These are phyloP conservation scores for Zaprionus africanus DNA, from an alignment of 1,140 invertebrate species.

Conservation along the genomic window DNA sequence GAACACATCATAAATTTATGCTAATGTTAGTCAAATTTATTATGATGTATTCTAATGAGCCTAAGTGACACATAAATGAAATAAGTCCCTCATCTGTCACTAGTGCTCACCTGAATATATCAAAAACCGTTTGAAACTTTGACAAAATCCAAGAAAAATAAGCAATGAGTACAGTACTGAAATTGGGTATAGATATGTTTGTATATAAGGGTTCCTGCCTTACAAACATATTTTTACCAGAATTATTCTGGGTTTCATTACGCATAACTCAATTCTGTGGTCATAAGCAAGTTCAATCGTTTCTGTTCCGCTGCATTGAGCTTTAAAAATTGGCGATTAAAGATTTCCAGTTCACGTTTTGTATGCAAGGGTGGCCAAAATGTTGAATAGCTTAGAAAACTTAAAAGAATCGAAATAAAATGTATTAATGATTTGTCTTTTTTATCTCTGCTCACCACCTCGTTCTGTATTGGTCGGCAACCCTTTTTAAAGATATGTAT, in stretches of 20 bases:
- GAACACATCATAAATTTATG: too few relatives aligned
- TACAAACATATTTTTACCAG: constrained; percentile 9
- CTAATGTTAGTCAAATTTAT: too few relatives aligned
- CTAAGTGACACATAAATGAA: too few relatives aligned
- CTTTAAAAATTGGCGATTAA: constrained; percentile 51
- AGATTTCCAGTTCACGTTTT: constrained; percentile 43
- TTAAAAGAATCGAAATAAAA: constrained; percentile 2
- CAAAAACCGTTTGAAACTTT: too few relatives aligned
- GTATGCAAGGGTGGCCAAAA: constrained; percentile 63
- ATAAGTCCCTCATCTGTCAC: too few relatives aligned
- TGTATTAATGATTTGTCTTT: background rate
- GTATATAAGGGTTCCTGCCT: too few relatives aligned
- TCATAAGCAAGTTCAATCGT: constrained; percentile 53
- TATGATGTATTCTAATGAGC: too few relatives aligned
- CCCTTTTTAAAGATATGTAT: constrained; percentile 11
- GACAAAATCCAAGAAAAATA: too few relatives aligned
- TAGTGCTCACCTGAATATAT: too few relatives aligned
- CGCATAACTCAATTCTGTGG: constrained; percentile 29
- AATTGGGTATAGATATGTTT: too few relatives aligned
- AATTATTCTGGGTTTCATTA: constrained; percentile 19
- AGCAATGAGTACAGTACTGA: too few relatives aligned
- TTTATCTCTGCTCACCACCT: constrained; percentile 24
- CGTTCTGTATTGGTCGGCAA: constrained; percentile 34
- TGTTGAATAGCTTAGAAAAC: constrained; percentile 42
- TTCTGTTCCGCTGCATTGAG: constrained; percentile 23